Conservation (phyloP, 2,113 vertebrate species). For the Tenrec ecaudatus region DNA sequence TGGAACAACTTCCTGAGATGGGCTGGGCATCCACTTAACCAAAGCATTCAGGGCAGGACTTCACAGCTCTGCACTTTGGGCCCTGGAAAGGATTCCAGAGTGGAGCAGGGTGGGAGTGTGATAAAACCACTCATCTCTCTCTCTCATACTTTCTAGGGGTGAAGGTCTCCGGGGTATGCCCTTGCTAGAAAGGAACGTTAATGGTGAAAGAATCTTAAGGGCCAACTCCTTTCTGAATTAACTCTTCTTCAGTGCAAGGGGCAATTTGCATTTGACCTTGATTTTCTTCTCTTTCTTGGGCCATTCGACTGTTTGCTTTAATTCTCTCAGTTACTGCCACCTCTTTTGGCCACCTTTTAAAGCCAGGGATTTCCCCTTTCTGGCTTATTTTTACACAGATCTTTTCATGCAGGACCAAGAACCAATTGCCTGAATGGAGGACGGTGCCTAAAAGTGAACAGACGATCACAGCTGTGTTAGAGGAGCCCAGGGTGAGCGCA, state of each 20-base stretch:
- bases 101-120: conserved; percentile 45
- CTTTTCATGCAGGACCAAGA: conserved; percentile 19
- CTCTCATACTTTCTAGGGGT: conserved; percentile 48
- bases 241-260: conserved; percentile 14
- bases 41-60: conserved; percentile 81
- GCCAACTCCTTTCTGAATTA: conserved; percentile 4
- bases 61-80: conserved; percentile 69
- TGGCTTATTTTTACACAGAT: not conserved
- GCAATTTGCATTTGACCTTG: conserved; percentile 2
- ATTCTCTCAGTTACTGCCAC: not conserved
- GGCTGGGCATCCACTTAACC: conserved; percentile 82
- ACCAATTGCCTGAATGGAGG: conserved; percentile 78
- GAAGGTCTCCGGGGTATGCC: conserved; percentile 29
- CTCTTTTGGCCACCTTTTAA: not conserved
- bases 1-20: conserved; percentile 78
- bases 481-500: conserved; percentile 80
- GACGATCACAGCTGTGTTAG: conserved; percentile 87
- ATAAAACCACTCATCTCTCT: conserved; percentile 35
- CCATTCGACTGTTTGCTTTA: not conserved
- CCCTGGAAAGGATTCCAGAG: conserved; percentile 57
- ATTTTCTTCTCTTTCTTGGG: not conserved
- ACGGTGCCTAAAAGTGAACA: conserved; percentile 79
- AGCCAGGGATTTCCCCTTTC: not conserved
- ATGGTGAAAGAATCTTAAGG: not conserved
- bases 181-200: conserved; percentile 27